Evolutionary conservation across 2,888 invertebrate genomes (phyloP).

Genomic region (Falcaria lacertinaria): DNA sequence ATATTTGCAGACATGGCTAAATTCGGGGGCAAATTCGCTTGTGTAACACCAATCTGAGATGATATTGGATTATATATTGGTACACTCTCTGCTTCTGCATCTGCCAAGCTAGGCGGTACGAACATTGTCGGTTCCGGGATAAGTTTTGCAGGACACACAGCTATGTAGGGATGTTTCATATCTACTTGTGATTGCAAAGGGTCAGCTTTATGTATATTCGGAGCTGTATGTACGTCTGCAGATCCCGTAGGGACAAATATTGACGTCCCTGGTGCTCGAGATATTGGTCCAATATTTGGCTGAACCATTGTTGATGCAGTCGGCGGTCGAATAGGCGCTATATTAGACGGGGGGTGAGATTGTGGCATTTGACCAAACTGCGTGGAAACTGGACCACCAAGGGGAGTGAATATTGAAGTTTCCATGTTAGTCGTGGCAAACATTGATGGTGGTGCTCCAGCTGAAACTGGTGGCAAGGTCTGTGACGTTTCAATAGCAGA

Average conservation of each 20-base stretch:
- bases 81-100: background rate
- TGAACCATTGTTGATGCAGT: background rate
- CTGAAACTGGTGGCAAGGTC: background rate
- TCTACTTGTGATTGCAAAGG: background rate
- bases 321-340: background rate
- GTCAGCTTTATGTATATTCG: background rate
- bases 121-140: too few species aligned
- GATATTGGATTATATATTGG: background rate
- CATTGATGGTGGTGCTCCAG: constrained; percentile 3
- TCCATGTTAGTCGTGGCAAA: constrained; percentile 4
- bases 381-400: background rate
- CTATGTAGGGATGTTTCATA: background rate
- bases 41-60: too few species aligned
- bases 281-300: background rate
- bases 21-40: too few species aligned
- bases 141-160: too few species aligned
- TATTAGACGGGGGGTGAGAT: background rate
- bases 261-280: background rate
- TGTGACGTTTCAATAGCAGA: constrained; percentile 5
- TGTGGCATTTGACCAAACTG: background rate
- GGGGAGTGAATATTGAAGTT: background rate
- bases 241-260: background rate
- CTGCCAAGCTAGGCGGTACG: background rate
- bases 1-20: too few species aligned
- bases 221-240: background rate